Conservation (phyloP, 2,888 invertebrate species). For the Gonocerus acuteangulatus region DNA sequence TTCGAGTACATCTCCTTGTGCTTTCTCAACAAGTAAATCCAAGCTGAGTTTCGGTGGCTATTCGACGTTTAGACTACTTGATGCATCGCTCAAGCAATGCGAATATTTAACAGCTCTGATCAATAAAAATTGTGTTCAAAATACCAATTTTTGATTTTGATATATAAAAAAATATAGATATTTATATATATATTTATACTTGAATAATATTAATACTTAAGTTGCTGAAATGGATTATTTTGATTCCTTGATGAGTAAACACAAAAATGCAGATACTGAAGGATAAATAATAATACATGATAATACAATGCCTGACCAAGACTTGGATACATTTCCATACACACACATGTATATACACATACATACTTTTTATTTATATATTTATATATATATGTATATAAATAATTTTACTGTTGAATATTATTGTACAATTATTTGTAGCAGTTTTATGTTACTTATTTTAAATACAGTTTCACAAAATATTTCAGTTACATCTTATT, state of each 20-base stretch:
- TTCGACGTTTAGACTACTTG: too few relatives aligned
- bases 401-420: constrained; percentile 22
- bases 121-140: too few relatives aligned
- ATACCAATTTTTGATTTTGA: too few relatives aligned
- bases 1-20: not conserved
- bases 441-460: constrained; percentile 23
- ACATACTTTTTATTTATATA: constrained; percentile 10
- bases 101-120: too few relatives aligned
- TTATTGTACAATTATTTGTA: constrained; percentile 29
- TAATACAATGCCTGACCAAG: not conserved
- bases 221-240: not conserved
- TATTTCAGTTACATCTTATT: constrained; percentile 30
- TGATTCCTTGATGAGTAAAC: constrained; percentile 1
- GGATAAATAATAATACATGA: not conserved
- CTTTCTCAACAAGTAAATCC: not conserved
- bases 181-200: not conserved
- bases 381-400: constrained; percentile 9
- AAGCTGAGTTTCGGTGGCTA: not conserved
- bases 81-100: too few relatives aligned
- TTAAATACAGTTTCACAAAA: constrained; percentile 28
- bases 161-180: not conserved
- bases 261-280: not conserved
- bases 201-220: not conserved
- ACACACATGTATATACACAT: constrained; percentile 6
- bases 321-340: not conserved